Evolutionary conservation across 2,888 invertebrate genomes (phyloP), one percentile per base, ranked within the genome.

Genomic region (Deroplatys truncata): DNA sequence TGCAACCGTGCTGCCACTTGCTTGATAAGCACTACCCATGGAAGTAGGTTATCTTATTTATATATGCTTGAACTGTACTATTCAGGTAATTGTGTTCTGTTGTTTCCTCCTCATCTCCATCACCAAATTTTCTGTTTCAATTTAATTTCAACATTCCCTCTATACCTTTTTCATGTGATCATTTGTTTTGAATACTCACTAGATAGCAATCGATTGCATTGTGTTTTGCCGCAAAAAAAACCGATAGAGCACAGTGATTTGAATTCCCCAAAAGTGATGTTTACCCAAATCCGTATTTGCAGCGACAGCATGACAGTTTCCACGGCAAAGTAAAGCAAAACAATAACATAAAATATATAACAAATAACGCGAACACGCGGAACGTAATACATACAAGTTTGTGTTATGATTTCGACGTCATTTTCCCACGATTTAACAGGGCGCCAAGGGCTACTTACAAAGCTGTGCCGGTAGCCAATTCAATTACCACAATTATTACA

Each of bases 401-500:
- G 56, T 72, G 56, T 72, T 87, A 35, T 83, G 43, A 86, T 35
- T 87, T 82, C 35, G 29, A 87, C 28, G 83, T 25, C 35, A 83
- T 87, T 87, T 72, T 87, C 87, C 83, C 87, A 83, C 87, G 43
- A 83, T 87, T 83, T 83, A 87, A 87, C 87, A 82, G 43, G 83
- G n/a, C 82, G 35, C 82, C 83, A 83, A 82, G 43, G 87, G 82
- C 82, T 83, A 83, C 87, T 87, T 83, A 72, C 82, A 82, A 83
- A 82, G 82, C 82, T 83, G 25, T 28, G 35, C 83, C 83, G n/a
- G 25, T 87, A 43, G 87, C 29, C 87, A 83, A 87, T 87, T 87
- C 83, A 87, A 83, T 87, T 87, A 87, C 82, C 87, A 82, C 82
- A 87, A 87, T 87, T 87, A 87, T 86, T 82, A 86, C 82, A 87